These are phyloP conservation scores for Azorinus chamasolen DNA, from an alignment of 2,888 invertebrate genomes.

Conservation along the genomic window DNA sequence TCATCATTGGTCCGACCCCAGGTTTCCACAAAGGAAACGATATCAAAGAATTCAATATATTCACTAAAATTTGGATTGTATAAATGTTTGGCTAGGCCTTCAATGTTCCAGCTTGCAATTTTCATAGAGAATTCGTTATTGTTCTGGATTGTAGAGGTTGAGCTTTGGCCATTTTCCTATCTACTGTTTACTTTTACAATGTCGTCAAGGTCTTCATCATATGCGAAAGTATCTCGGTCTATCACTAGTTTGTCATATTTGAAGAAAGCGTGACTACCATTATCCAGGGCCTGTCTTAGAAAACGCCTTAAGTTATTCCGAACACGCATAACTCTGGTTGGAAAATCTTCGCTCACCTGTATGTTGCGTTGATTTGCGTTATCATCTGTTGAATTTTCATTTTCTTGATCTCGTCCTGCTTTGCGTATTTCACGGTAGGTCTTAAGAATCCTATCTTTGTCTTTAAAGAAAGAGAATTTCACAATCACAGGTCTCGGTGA, in stretches of 20 bases:
- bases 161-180: slow-evolving; percentile 9
- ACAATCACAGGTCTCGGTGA: slow-evolving; percentile 14
- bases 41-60: slow-evolving; percentile 5
- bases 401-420: background rate
- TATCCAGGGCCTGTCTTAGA: background rate
- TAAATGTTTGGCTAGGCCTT: background rate
- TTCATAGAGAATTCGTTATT: background rate
- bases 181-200: slow-evolving; percentile 1
- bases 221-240: background rate
- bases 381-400: no score
- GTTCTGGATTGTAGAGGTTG: background rate
- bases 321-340: background rate
- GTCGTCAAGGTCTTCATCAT: background rate
- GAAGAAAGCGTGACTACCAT: background rate
- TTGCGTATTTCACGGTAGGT: background rate
- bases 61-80: background rate
- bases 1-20: slow-evolving; percentile 8
- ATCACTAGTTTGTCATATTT: slow-evolving; percentile 11
- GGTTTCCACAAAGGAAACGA: slow-evolving; percentile 1
- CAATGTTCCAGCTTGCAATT: slow-evolving; percentile 12
- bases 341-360: slow-evolving; percentile 9
- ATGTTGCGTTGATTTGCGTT: background rate
- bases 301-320: background rate
- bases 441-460: slow-evolving; percentile 12
- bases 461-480: slow-evolving; percentile 12